Conservation (phyloP, 2,797 vertebrate genomes). For the Sebastes elongatus region DNA sequence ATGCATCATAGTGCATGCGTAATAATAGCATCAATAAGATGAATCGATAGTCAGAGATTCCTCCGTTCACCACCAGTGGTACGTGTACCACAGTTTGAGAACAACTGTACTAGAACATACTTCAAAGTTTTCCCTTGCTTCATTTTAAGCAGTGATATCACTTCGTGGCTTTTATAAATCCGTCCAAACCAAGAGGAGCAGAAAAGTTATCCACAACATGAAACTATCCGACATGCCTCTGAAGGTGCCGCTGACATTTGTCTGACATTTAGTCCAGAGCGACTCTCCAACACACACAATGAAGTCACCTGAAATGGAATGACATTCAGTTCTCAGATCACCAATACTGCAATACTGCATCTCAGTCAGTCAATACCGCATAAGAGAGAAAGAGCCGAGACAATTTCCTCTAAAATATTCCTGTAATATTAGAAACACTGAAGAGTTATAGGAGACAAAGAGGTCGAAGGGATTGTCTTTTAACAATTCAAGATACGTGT, state of each 20-base stretch:
- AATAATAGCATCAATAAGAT: too few relatives aligned
- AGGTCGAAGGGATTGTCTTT: neutral
- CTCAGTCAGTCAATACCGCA: neutral
- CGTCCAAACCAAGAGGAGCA: neutral
- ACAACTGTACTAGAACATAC: too few relatives aligned
- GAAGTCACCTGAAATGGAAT: neutral
- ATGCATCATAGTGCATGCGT: too few relatives aligned
- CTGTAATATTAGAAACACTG: neutral
- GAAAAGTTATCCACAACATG: neutral
- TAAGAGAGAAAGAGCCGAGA: neutral
- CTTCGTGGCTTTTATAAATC: neutral
- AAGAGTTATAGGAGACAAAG: neutral
- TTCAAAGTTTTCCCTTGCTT: too few relatives aligned
- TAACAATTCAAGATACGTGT: neutral
- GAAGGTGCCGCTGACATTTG: neutral
- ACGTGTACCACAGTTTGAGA: too few relatives aligned
- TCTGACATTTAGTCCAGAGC: slow-evolving; percentile 11
- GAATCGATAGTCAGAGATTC: too few relatives aligned
- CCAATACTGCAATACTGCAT: neutral
- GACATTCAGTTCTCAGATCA: neutral
- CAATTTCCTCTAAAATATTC: neutral
- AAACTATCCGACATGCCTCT: neutral
- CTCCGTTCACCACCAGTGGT: too few relatives aligned
- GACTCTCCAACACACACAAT: neutral
- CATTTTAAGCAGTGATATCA: too few relatives aligned